Evolutionary conservation across 2,888 invertebrate species (phyloP).

Genomic region (Drosophila falleni): DNA sequence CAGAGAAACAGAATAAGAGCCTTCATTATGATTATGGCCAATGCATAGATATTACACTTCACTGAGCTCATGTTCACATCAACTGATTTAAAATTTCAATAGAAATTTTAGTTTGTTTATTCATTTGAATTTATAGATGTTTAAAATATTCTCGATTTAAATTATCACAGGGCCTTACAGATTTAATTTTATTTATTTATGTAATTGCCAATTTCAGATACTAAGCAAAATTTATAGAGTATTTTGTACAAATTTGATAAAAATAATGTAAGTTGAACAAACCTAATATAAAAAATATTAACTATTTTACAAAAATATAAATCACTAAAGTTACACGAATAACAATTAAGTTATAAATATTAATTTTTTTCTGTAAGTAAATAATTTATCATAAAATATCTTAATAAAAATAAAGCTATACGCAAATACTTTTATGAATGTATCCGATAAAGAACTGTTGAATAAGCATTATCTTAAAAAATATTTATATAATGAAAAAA

Average conservation of each 20-base stretch:
- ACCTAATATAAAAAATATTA: too few relatives aligned
- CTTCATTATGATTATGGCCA: slow-evolving; percentile 31
- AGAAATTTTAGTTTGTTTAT: slow-evolving; percentile 2
- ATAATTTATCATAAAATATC: slow-evolving; percentile 1
- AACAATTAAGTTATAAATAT: too few relatives aligned
- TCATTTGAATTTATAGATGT: neutral
- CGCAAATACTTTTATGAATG: neutral
- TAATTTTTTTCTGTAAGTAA: neutral
- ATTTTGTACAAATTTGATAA: too few relatives aligned
- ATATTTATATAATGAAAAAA: slow-evolving; percentile 12
- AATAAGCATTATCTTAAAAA: slow-evolving; percentile 24
- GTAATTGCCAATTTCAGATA: too few relatives aligned
- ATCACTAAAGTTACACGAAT: too few relatives aligned
- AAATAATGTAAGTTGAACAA: too few relatives aligned
- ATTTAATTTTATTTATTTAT: too few relatives aligned
- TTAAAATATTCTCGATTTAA: neutral
- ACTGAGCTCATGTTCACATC: slow-evolving; percentile 22
- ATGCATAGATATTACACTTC: slow-evolving; percentile 30
- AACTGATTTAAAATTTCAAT: slow-evolving; percentile 7
- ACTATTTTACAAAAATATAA: too few relatives aligned
- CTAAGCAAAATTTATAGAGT: too few relatives aligned
- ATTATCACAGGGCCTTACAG: too few relatives aligned
- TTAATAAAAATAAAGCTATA: neutral
- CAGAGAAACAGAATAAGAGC: slow-evolving; percentile 18
- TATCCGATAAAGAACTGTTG: slow-evolving; percentile 2